A percentile compares a stretch with the other conserved stretches of the same genome.
Evolutionary conservation across 2,113 vertebrate genomes (phyloP).

Genomic region (Amia ocellicauda): DNA sequence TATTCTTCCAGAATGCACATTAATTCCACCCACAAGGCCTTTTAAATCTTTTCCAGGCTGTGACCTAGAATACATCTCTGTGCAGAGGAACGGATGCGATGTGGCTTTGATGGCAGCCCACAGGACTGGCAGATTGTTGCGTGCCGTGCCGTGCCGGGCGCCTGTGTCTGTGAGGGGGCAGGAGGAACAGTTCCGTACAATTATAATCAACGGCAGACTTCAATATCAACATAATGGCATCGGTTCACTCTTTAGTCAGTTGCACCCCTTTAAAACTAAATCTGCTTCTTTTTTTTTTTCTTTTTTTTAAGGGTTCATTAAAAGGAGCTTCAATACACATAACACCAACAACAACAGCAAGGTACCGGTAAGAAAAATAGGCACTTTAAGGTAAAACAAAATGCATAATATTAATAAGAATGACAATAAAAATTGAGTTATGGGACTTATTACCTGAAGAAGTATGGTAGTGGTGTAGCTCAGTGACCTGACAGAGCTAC

Average conservation of each 20-base stretch:
- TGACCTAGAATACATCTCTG: no score
- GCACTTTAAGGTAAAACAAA: constrained; percentile 52
- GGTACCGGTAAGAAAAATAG: constrained; percentile 37
- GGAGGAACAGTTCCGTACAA: no score
- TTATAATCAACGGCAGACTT: no score
- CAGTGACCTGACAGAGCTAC: neutral
- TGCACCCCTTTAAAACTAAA: constrained; percentile 18
- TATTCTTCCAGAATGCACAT: no score
- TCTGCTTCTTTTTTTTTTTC: neutral
- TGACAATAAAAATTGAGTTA: neutral
- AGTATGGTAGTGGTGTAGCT: neutral
- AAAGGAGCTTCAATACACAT: constrained; percentile 8
- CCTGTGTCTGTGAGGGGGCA: no score
- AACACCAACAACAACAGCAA: constrained; percentile 22
- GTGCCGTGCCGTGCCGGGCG: no score
- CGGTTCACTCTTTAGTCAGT: constrained; percentile 10
- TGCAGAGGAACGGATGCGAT: no score
- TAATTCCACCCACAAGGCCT: no score
- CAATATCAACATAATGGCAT: no score
- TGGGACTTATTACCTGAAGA: neutral
- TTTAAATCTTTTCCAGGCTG: no score
- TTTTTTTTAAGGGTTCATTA: constrained; percentile 9
- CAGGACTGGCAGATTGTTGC: no score
- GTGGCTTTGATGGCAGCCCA: no score
- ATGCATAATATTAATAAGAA: constrained; percentile 3